phyloP scores from a whole-genome alignment of 2,888 invertebrate genomes.

The Furcula furcula region DNA sequence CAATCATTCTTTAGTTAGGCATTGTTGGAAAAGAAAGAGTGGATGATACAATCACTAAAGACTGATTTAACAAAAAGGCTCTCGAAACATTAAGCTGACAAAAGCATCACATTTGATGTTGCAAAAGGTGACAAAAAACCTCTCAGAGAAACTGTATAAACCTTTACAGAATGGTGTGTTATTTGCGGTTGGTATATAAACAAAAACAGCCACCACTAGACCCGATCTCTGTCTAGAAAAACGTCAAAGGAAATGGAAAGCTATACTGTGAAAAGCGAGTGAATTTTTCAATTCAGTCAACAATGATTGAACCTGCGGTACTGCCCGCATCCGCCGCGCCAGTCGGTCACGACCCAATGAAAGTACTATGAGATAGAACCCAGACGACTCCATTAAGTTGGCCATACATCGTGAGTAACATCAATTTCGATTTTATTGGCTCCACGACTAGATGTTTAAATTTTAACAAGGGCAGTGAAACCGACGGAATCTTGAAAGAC shows the following conservation, averaged over 20 bases:
- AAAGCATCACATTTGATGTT: no score
- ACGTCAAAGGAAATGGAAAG: constrained; percentile 34
- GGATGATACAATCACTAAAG: no score
- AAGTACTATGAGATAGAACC: constrained; percentile 18
- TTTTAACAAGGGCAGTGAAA: not conserved
- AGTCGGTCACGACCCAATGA: constrained; percentile 31
- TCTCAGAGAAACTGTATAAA: no score
- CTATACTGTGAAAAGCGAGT: constrained; percentile 26
- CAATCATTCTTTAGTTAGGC: no score
- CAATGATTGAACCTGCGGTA: constrained; percentile 24
- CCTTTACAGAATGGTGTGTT: no score
- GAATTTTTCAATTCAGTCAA: constrained; percentile 29
- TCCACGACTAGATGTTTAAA: not conserved
- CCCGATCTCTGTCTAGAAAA: constrained; percentile 10
- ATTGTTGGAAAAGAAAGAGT: no score
- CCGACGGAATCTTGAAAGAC: no score
- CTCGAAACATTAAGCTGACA: no score
- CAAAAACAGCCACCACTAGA: no score
- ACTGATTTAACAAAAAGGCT: no score
- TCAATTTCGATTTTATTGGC: constrained; percentile 1
- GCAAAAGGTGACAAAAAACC: no score
- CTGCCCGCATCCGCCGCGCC: constrained; percentile 7
- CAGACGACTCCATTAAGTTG: constrained; percentile 5
- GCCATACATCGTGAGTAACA: constrained; percentile 1
- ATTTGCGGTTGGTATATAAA: no score